These are phyloP conservation scores for Thereva nobilitata DNA, from an alignment of 2,888 invertebrate species.

Conservation along the genomic window DNA sequence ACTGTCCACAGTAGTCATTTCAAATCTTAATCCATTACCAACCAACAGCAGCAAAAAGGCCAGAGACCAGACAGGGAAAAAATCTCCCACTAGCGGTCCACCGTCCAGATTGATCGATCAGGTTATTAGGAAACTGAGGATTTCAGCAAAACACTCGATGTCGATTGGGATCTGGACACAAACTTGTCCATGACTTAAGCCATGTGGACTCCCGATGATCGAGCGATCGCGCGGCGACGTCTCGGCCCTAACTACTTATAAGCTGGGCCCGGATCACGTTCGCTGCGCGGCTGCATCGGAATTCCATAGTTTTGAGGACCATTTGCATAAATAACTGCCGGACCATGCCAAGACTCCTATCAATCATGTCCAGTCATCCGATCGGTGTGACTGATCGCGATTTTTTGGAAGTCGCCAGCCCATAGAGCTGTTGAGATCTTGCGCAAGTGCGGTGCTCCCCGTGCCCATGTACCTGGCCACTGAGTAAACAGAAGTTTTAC, in stretches of 20 bases:
- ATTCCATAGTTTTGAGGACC: conserved; percentile 26
- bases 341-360: conserved; percentile 39
- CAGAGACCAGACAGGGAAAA: conserved; percentile 1
- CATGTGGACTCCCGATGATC: conserved; percentile 5
- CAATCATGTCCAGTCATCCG: conserved; percentile 39
- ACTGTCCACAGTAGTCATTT: conserved; percentile 40
- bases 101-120: conserved; percentile 41
- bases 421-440: conserved; percentile 37
- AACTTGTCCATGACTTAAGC: conserved; percentile 17
- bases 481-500: conserved; percentile 27
- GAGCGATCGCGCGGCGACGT: conserved; percentile 10
- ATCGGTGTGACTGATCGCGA: conserved; percentile 41
- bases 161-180: conserved; percentile 34
- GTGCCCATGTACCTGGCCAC: background rate
- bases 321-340: conserved; percentile 42
- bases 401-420: background rate
- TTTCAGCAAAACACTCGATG: conserved; percentile 41
- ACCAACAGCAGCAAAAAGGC: conserved; percentile 13
- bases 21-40: conserved; percentile 34
- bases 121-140: conserved; percentile 41
- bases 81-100: conserved; percentile 26
- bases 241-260: background rate
- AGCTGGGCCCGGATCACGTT: conserved; percentile 15
- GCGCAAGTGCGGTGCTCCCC: conserved; percentile 33
- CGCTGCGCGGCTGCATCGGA: conserved; percentile 2